Evolutionary conservation across 2,888 invertebrate species (phyloP), one percentile per base, ranked within the genome.

Genomic region (Prenolepis imparis): DNA sequence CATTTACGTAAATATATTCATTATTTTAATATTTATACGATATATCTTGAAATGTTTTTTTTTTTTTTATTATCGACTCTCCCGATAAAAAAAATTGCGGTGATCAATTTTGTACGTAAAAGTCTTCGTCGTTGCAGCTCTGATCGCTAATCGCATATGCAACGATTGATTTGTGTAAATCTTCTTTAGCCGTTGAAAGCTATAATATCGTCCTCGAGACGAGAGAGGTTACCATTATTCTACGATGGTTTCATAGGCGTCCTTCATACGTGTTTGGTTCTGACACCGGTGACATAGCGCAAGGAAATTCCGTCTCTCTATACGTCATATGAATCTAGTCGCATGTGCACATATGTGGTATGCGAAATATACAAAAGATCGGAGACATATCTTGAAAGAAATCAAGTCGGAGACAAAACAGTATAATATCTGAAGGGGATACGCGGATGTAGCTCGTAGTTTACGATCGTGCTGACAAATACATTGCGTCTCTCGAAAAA

Each of bases 221-320:
- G 81, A 83, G 82, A 83, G 82, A 78, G 86, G 74, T 78, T 84
- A 63, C 82, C 78, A 85, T 86, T 89, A 86, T 81, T 86, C 84
- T 61, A 44, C 70, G 84, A 84, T 88, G 78, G 86, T 89, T 87
- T 89, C 87, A 85, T 82, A 85, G 83, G 48, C 81, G 66, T 78
- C 64, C 83, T 78, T 83, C 81, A 57, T 83, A 84, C 78, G 61
- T 74, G 85, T 84, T 89, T 87, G 89, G 74, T 84, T 74, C 72
- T 84, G 89, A 89, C 89, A 86, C 63, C 83, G 70, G 63, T 84
- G 84, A 88, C 86, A 80, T 82, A 86, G 73, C 66, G 77, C 82
- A 68, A 89, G 87, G 84, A 88, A 88, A 87, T 83, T 84, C 82
- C 61, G 78, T 78, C 81, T 84, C 74, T 84, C 63, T 83, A 68